Evolutionary conservation across 2,797 vertebrate genomes (phyloP), one percentile per base, ranked within the genome.

Genomic region (Pseudopleuronectes americanus): DNA sequence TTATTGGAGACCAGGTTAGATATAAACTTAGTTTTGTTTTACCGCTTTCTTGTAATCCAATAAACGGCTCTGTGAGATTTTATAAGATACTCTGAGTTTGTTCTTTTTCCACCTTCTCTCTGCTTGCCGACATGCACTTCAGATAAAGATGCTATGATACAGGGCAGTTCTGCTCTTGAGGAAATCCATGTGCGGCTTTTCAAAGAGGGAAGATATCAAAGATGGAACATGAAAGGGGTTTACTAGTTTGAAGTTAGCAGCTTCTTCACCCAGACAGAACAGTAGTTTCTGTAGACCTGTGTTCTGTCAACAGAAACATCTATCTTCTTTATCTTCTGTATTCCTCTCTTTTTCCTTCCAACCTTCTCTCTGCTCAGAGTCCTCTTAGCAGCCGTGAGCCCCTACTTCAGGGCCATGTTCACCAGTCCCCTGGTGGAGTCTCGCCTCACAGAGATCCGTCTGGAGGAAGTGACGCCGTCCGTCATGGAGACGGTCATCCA

Each of bases 371-470:
- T 26, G 14, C 54, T 61, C 83, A 96, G 95, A 85, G 94, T 95
- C 71, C 94, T 96, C 12, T 58, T 96, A 23, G 95, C 95, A 0
- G 94, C 95, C 0, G 92, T 96, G 69, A 96, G 95, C 51, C 95
- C 95, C 0, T 96, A 96, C 74, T 96, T 96, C 64, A 91, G 93
- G 19, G 95, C 95, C 61, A 95, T 96, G 95, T 96, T 96, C 80
- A 95, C 94, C 71, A 95, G 93, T 76, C 93, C 94, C 0, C 88
- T 95, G 80, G 94, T 95, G 3, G 95, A 96, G 89, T 95, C 94
- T 12, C 92, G 94, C 41, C 93, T 94, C 23, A 93, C 94, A 0
- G 95, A 96, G 80, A 96, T 96, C 74, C 89, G 93, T 9, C 76
- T 96, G 75, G 92, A 95, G 79, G 95, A 96, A 48, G 94, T 96